Percentiles rank a stretch among this genome's conserved stretches.
These are phyloP conservation scores for Protonemura montana DNA, from an alignment of 2,888 invertebrate species.

Conservation along the genomic window DNA sequence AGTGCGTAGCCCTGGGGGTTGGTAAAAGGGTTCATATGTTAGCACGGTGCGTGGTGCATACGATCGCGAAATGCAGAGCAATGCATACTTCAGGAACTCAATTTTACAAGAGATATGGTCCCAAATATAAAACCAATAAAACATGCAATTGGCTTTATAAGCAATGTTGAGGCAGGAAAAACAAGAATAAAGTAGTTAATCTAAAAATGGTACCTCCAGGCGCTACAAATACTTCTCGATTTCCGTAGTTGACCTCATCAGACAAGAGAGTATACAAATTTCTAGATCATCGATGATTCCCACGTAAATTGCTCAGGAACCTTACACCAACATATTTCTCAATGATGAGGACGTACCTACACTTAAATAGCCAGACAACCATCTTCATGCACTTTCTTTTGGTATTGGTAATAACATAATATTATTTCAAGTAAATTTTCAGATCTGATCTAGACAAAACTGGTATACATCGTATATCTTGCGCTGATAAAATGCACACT, in stretches of 20 bases:
- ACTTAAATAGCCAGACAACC: background rate
- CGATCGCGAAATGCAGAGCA: no score
- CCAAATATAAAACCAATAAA: no score
- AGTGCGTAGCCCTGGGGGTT: constrained; percentile 84
- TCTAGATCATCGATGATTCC: background rate
- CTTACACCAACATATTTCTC: background rate
- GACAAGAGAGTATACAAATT: background rate
- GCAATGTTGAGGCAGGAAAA: no score
- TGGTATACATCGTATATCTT: background rate
- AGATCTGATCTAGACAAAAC: background rate
- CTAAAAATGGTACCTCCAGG: background rate
- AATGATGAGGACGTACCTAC: background rate
- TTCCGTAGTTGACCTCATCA: background rate
- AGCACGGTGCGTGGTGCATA: constrained; percentile 40
- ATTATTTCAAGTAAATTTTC: background rate
- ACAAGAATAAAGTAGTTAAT: constrained; percentile 35
- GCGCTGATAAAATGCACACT: background rate
- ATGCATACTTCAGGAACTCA: no score
- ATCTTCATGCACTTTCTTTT: background rate
- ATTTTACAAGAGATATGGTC: no score
- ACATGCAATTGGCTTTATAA: no score
- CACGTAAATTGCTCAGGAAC: background rate
- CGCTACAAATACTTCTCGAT: background rate
- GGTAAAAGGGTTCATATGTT: constrained; percentile 45
- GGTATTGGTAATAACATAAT: background rate